phyloP scores from a whole-genome alignment of 2,113 vertebrate species.

The Pao palembangensis region DNA sequence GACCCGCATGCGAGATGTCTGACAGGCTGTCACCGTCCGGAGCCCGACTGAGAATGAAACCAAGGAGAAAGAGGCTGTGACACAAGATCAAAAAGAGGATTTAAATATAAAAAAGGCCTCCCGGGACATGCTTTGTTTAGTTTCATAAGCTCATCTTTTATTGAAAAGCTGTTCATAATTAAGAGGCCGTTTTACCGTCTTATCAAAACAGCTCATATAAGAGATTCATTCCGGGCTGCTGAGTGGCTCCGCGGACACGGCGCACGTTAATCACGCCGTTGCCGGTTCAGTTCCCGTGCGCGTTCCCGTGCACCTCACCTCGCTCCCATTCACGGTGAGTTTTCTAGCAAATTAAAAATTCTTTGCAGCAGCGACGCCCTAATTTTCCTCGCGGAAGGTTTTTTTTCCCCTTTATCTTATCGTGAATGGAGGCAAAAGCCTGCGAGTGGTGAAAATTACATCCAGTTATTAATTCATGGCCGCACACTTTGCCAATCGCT shows the following conservation, averaged over 20 bases:
- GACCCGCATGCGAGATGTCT: constrained; percentile 40
- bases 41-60: constrained; percentile 52
- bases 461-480: constrained; percentile 26
- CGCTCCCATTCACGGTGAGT: neutral
- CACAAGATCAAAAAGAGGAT: constrained; percentile 49
- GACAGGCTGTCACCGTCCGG: constrained; percentile 56
- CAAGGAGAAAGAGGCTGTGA: constrained; percentile 36
- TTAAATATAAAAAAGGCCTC: constrained; percentile 56
- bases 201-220: constrained; percentile 44
- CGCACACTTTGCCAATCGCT: constrained; percentile 23
- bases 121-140: constrained; percentile 60
- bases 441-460: constrained; percentile 27
- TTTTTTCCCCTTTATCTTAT: constrained; percentile 6
- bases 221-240: constrained; percentile 36
- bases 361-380: constrained; percentile 30
- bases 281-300: constrained; percentile 7
- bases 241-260: constrained; percentile 26
- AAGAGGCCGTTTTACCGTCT: constrained; percentile 53
- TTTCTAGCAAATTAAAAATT: constrained; percentile 40
- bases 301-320: no score
- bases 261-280: constrained; percentile 21
- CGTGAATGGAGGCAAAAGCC: constrained; percentile 15
- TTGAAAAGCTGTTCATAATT: constrained; percentile 62
- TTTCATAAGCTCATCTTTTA: constrained; percentile 61
- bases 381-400: constrained; percentile 36